These are phyloP conservation scores for Polydrusus tereticollis DNA, from an alignment of 2,888 invertebrate genomes.

Conservation along the genomic window DNA sequence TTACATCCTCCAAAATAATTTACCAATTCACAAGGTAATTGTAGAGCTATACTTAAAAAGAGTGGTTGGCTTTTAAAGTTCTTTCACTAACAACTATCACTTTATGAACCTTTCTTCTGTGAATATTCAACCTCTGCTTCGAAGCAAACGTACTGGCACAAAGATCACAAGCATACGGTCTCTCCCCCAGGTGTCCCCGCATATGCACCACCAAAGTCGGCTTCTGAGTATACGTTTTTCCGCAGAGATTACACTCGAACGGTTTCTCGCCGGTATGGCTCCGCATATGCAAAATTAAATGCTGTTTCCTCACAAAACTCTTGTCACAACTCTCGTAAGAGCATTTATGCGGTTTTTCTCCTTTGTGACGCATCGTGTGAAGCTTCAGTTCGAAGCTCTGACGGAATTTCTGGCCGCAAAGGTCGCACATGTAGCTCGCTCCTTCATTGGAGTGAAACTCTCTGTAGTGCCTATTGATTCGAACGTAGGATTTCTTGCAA, in stretches of 20 bases:
- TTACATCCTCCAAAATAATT: no score
- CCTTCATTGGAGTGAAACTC: slow-evolving; percentile 63
- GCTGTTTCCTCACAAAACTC: slow-evolving; percentile 57
- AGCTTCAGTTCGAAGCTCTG: slow-evolving; percentile 54
- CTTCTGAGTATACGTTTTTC: slow-evolving; percentile 50
- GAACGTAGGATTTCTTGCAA: slow-evolving; percentile 68
- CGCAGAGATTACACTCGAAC: slow-evolving; percentile 65
- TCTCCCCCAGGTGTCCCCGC: slow-evolving; percentile 54
- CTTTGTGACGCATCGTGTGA: slow-evolving; percentile 65
- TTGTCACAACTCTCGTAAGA: slow-evolving; percentile 58
- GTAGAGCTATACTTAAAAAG: neutral
- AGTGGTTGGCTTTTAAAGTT: neutral
- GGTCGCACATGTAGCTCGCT: slow-evolving; percentile 66
- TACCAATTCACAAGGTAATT: neutral
- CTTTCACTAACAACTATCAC: slow-evolving; percentile 10
- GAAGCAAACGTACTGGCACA: slow-evolving; percentile 58
- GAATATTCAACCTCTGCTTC: slow-evolving; percentile 40
- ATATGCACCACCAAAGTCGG: slow-evolving; percentile 52
- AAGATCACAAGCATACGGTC: slow-evolving; percentile 54
- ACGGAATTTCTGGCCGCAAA: slow-evolving; percentile 71
- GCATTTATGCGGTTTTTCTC: slow-evolving; percentile 67
- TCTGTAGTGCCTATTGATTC: slow-evolving; percentile 57
- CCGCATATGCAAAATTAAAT: slow-evolving; percentile 59
- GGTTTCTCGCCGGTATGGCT: slow-evolving; percentile 71
- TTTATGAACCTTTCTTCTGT: slow-evolving; percentile 42